phyloP scores from a whole-genome alignment of 2,113 vertebrate genomes.

The Thunnus maccoyii region DNA sequence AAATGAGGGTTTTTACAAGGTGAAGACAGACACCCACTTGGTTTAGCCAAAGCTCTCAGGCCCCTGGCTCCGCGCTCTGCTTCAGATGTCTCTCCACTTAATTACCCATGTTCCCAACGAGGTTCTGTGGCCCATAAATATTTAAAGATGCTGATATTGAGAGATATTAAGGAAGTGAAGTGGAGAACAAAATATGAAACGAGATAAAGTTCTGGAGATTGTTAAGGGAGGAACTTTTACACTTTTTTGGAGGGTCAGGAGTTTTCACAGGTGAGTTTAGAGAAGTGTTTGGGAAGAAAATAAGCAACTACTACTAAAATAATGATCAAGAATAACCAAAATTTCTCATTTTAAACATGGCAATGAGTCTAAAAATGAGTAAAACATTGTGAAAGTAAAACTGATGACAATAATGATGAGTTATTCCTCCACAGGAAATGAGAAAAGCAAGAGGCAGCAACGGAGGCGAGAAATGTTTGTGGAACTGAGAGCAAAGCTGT shows the following conservation, averaged over 20 bases:
- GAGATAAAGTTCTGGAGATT: neutral
- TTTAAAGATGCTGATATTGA: slow-evolving; percentile 65
- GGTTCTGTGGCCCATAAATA: slow-evolving; percentile 49
- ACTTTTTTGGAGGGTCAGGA: neutral
- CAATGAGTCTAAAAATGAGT: too few species aligned
- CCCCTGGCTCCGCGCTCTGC: neutral
- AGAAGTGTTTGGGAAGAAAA: neutral
- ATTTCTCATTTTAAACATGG: too few species aligned
- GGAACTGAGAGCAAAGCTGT: neutral
- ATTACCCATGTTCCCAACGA: slow-evolving; percentile 52
- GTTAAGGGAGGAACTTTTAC: neutral
- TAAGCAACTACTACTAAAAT: neutral
- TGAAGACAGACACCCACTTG: slow-evolving; percentile 22
- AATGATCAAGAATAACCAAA: neutral
- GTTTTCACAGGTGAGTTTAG: neutral
- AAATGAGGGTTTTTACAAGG: neutral
- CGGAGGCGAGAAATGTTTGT: neutral
- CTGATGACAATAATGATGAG: too few species aligned
- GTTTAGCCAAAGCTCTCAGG: slow-evolving; percentile 3
- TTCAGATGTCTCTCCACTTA: slow-evolving; percentile 59
- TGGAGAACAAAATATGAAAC: neutral
- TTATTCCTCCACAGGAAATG: neutral
- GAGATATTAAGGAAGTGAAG: slow-evolving; percentile 34
- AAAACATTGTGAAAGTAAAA: neutral
- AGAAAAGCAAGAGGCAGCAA: too few species aligned